Evolutionary conservation across 2,888 invertebrate species (phyloP).

Genomic region (Theodoxus fluviatilis): DNA sequence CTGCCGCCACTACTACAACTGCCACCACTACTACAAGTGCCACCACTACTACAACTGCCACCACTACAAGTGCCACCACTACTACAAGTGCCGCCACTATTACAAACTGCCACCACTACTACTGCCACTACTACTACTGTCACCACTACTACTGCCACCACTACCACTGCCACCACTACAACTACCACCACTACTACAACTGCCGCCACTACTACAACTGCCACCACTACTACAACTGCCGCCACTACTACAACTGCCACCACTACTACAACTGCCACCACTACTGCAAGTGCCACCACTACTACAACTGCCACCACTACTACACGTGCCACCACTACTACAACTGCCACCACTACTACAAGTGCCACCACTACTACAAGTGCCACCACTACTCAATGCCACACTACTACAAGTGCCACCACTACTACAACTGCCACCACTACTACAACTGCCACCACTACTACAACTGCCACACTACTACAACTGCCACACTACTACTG

Average conservation of each 20-base stretch:
- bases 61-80: too few relatives aligned
- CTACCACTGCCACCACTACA: background rate
- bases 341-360: background rate
- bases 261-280: background rate
- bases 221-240: background rate
- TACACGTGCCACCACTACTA: background rate
- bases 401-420: too few relatives aligned
- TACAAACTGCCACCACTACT: too few relatives aligned
- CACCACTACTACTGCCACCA: constrained; percentile 19
- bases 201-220: constrained; percentile 5
- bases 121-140: too few relatives aligned
- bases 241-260: constrained; percentile 1
- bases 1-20: too few relatives aligned
- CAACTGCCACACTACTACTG: too few relatives aligned
- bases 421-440: too few relatives aligned
- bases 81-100: too few relatives aligned
- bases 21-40: too few relatives aligned
- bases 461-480: too few relatives aligned
- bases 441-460: too few relatives aligned
- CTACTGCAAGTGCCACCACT: background rate
- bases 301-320: background rate
- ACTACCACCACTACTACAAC: constrained; percentile 18
- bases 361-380: background rate
- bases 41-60: too few relatives aligned
- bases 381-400: background rate